phyloP scores from a whole-genome alignment of 1,140 invertebrate genomes.

The Euglossa dilemma region DNA sequence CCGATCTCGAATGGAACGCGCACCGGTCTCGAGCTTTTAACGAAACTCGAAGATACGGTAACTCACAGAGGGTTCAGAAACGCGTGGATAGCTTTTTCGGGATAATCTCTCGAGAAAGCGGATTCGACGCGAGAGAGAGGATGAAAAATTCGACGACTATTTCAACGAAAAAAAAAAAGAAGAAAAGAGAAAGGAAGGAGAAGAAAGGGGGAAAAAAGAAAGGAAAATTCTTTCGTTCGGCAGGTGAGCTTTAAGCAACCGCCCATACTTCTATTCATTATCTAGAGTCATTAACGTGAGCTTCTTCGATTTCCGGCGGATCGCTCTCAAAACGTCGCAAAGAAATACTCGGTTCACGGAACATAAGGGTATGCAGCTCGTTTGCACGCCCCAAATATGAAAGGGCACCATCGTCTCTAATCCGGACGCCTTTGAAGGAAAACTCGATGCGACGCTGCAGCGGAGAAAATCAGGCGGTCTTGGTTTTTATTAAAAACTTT shows the following conservation, averaged over 20 bases:
- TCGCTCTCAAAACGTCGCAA: slow-evolving; percentile 39
- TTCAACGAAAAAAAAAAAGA: neutral
- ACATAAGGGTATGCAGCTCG: slow-evolving; percentile 38
- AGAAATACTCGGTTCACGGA: slow-evolving; percentile 32
- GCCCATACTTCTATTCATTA: slow-evolving; percentile 35
- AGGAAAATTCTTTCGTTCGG: neutral
- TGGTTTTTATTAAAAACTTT: slow-evolving; percentile 16
- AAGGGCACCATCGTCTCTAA: slow-evolving; percentile 27
- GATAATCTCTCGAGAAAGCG: neutral
- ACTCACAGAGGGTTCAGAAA: no score
- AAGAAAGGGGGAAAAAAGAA: neutral
- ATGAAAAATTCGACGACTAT: neutral
- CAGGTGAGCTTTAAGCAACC: slow-evolving; percentile 19
- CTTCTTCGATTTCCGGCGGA: slow-evolving; percentile 39
- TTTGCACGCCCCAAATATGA: slow-evolving; percentile 50
- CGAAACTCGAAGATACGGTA: neutral
- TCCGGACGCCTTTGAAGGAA: slow-evolving; percentile 25
- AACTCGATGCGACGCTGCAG: slow-evolving; percentile 4
- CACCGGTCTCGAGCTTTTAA: no score
- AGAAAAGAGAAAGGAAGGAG: no score
- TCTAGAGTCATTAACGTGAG: slow-evolving; percentile 39
- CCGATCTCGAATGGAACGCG: no score
- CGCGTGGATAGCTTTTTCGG: neutral
- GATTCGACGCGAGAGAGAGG: no score
- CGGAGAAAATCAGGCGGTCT: neutral